Evolutionary conservation across 1,140 invertebrate genomes (phyloP), one percentile per base, ranked within the genome.

Genomic region (Eciton burchellii): DNA sequence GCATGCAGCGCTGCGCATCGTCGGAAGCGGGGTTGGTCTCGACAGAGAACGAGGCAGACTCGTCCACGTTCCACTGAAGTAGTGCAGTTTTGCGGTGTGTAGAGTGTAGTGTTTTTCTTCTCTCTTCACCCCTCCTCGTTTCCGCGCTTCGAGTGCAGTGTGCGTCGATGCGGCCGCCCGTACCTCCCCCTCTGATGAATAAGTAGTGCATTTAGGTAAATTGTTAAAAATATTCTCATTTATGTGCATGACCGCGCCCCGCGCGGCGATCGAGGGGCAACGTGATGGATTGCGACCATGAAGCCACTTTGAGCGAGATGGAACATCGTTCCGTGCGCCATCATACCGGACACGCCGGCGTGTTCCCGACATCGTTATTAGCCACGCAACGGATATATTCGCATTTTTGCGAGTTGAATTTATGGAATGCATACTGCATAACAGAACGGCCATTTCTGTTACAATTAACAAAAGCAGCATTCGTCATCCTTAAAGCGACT

Each of bases 181-280:
- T 86, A 74, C 76, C 77, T 72, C 35, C 63, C 71, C 72, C 87
- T 88, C 86, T 12, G 77, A 91, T 91, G 90, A 91, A 84, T 88
- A 85, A 90, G 86, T 85, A 91, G 90, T 89, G 90, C 89, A 90
- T 90, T 90, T 90, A 92, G 91, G 91, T 92, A 92, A 91, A 79
- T 68, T 35, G 21, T 71, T 84, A 79, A 57, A 16, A 81, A 41
- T 68, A 77, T 72, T 82, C 77, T 68, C 19, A 9, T 35, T 8
- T 49, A 14, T 47, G 72, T 56, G 21, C 65, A 82, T 72, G 86
- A 76, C 87, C 88, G 87, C 85, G 79, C 85, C 83, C 85, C 85
- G 81, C 77, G 62, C 81, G 60, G 66, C 65, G 66, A 56, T 81
- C 56, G 85, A 45, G 70, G 73, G 60, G 81, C 72, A 43, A 77